These are phyloP conservation scores for Riparia riparia DNA, from an alignment of 2,113 vertebrate species.

Conservation along the genomic window DNA sequence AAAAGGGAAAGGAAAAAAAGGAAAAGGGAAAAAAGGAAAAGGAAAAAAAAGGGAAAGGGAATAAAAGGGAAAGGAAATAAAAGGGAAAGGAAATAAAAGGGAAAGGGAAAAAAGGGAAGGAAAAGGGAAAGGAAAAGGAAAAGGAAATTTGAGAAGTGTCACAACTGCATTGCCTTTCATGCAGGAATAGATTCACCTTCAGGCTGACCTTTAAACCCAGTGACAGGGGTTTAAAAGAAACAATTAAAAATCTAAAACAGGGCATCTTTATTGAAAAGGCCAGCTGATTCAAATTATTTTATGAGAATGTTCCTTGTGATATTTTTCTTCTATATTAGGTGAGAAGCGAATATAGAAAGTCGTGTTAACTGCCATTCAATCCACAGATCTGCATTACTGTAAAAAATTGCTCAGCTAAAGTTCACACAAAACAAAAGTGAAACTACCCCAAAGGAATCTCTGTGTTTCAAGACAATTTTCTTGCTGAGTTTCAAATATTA, in stretches of 20 bases:
- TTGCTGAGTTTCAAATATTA: constrained; percentile 63
- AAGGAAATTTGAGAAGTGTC: neutral
- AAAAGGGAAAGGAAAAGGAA: neutral
- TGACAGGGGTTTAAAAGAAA: neutral
- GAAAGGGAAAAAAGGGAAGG: no score
- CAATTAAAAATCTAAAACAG: neutral
- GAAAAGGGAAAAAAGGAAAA: no score
- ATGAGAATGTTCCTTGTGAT: neutral
- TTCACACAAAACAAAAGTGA: constrained; percentile 46
- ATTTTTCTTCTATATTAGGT: neutral
- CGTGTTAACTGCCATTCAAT: neutral
- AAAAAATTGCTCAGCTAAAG: constrained; percentile 21
- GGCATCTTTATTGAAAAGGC: neutral
- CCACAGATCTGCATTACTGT: neutral
- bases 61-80: no score
- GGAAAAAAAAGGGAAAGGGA: no score
- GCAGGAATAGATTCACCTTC: neutral
- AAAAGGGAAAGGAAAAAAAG: no score
- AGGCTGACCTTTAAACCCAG: neutral
- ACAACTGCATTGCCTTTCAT: neutral
- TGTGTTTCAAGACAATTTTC: constrained; percentile 67
- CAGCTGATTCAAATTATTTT: neutral
- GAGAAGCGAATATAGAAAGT: neutral
- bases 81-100: no score
- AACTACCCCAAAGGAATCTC: constrained; percentile 66